These are phyloP conservation scores for Amblyopsis hoosieri DNA, from an alignment of 2,797 vertebrate genomes.

Conservation along the genomic window DNA sequence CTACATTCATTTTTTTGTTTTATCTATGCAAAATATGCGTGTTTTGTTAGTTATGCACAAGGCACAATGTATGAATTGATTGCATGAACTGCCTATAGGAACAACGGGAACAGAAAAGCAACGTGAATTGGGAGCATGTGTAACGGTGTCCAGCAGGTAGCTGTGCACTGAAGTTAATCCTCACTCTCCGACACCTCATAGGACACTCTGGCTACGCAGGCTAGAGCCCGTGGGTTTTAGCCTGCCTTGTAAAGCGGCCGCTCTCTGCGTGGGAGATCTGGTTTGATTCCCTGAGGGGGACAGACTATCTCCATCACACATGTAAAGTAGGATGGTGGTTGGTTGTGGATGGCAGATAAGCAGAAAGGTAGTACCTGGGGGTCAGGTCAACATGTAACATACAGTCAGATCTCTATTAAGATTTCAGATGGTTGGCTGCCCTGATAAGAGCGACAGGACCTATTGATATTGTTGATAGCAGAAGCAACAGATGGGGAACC, in stretches of 20 bases:
- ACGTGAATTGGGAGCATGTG: background rate
- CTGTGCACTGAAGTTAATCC: no score
- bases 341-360: constrained; percentile 59
- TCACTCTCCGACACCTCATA: no score
- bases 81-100: no score
- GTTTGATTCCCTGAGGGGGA: no score
- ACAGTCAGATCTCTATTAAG: constrained; percentile 74
- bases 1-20: no score
- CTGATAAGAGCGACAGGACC: constrained; percentile 61
- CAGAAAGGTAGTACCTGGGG: constrained; percentile 49
- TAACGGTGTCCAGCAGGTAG: no score
- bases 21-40: no score
- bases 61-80: no score
- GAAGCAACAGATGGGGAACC: constrained; percentile 20
- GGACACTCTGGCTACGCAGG: no score
- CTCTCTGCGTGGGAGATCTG: no score
- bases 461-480: constrained; percentile 51
- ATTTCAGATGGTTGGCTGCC: constrained; percentile 60
- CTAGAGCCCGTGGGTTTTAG: background rate
- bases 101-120: background rate
- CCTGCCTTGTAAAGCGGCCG: no score
- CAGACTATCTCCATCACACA: background rate
- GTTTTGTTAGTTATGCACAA: constrained; percentile 18
- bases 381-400: constrained; percentile 48
- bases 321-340: constrained; percentile 24